Evolutionary conservation across 2,888 invertebrate species (phyloP), one percentile per base, ranked within the genome.

Genomic region (Alloplasta piceator): DNA sequence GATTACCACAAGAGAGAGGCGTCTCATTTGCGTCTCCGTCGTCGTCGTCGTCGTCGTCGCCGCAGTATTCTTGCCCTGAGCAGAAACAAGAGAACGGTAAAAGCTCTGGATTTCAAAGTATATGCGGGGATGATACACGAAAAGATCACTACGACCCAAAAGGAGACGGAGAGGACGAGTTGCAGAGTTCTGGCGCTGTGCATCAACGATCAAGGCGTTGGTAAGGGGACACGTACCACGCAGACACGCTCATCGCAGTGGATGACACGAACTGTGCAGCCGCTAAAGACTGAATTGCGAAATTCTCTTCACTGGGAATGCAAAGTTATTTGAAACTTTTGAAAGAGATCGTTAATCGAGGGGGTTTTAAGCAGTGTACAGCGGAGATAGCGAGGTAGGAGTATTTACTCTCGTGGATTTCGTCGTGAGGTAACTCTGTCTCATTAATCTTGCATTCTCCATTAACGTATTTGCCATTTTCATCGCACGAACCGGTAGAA

Each of bases 261-360:
- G 41, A 68, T 76, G 61, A 80, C 63, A 50, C 48, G 50, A 73
- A 41, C 46, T 36, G 12, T 61, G 26, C 46, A 26, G 16, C 43
- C 16, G 14, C 61, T 10, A 67, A 60, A 52, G 46, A 74, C 60
- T 81, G 75, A 84, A 86, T 46, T 73, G 63, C 55, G 41, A 16
- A 68, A 63, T 56, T 56, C 56, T 64, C 64, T 73, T 16, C 36
- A 71, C n/a, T 56, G 58, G 39, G 76, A 76, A 83, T 85, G 78
- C 78, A 80, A 86, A 86, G 85, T 86, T 83, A 85, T 43, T 38
- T 82, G 86, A 82, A 84, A 84, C 82, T 87, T 87, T 83, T 68
- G 82, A 83, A 85, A 79, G 78, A 78, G 76, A 63, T 85, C 84
- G 82, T 87, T 85, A 83, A 80, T 80, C 58, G 67, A 39, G 52